phyloP scores from a whole-genome alignment of 2,888 invertebrate genomes.

The Teleogryllus oceanicus region DNA sequence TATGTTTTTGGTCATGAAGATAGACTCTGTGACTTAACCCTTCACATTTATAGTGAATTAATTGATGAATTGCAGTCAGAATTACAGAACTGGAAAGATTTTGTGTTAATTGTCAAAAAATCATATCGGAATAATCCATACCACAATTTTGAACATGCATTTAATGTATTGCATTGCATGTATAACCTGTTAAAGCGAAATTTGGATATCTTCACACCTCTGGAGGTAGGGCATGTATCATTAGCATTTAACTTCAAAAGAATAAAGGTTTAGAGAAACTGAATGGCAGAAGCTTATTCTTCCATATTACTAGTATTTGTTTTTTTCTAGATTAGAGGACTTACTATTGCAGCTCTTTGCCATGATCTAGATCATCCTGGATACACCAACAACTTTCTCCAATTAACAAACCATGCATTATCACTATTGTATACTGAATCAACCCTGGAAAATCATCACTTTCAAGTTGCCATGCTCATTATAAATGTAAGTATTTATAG shows the following conservation, averaged over 20 bases:
- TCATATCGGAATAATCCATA: conserved; percentile 56
- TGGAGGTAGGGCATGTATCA: conserved; percentile 49
- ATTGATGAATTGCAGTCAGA: not conserved
- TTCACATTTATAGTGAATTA: conserved; percentile 42
- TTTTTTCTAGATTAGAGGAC: conserved; percentile 41
- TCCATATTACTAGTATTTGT: not conserved
- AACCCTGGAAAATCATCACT: conserved; percentile 60
- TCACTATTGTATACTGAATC: conserved; percentile 57
- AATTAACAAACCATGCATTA: conserved; percentile 54
- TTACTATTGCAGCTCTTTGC: conserved; percentile 57
- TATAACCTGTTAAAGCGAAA: conserved; percentile 55
- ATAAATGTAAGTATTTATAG: conserved; percentile 50
- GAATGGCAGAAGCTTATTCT: not conserved
- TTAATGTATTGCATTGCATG: conserved; percentile 61
- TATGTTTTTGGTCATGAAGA: conserved; percentile 53
- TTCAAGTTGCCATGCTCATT: conserved; percentile 55
- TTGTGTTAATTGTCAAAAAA: conserved; percentile 46
- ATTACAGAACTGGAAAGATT: not conserved
- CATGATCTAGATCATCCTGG: conserved; percentile 64
- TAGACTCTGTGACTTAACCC: conserved; percentile 54
- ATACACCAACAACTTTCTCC: conserved; percentile 59
- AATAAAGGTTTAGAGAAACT: no score
- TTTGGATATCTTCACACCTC: conserved; percentile 49
- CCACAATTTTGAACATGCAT: conserved; percentile 63
- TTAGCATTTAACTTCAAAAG: not conserved